Evolutionary conservation across 2,797 vertebrate species (phyloP), one percentile per base, ranked within the genome.

Genomic region (Labroides dimidiatus): DNA sequence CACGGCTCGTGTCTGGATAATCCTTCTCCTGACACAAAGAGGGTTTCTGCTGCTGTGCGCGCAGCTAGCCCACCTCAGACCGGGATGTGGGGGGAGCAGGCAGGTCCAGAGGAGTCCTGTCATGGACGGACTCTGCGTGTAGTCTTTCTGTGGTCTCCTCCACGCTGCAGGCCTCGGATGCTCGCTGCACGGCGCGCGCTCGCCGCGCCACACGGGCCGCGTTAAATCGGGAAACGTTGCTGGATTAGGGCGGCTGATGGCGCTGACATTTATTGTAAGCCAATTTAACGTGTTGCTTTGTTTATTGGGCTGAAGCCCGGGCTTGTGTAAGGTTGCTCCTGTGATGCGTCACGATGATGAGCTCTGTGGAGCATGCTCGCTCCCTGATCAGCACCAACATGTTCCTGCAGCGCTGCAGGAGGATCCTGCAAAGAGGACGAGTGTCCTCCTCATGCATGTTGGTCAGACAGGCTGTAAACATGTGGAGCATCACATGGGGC

Each of bases 21-120:
- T 93, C 92, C 89, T 80, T 87, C 84, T 87, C 83, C 77, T 91
- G 90, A 92, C 93, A 94, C 93, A 93, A 94, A 94, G 92, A 87
- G 92, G 85, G 65, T 66, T 91, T 89, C 87, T 91, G 74, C 89
- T 92, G 90, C 91, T 92, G 89, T 84, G 87, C 85, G 91, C 90
- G 89, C 92, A 92, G 89, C 88, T 90, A 87, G 82, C 88, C 75
- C 77, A 54, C 42, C 68, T 64, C 51, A 71, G 71, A 79, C 57
- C 71, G 77, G 70, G 78, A 73, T 71, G 78, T 60, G 71, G 24
- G 44, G 66, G 60, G 68, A 66, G 44, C 27, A 21, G 8, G 19
- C 67, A 53, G 54, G 65, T 84, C 64, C 53, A 64, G 69, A 72
- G 70, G 79, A 81, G 83, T 76, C 79, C 37, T 75, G 57, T 55